These are phyloP conservation scores for Tauraco hartlaubi DNA, from an alignment of 2,797 vertebrate genomes.

Conservation along the genomic window DNA sequence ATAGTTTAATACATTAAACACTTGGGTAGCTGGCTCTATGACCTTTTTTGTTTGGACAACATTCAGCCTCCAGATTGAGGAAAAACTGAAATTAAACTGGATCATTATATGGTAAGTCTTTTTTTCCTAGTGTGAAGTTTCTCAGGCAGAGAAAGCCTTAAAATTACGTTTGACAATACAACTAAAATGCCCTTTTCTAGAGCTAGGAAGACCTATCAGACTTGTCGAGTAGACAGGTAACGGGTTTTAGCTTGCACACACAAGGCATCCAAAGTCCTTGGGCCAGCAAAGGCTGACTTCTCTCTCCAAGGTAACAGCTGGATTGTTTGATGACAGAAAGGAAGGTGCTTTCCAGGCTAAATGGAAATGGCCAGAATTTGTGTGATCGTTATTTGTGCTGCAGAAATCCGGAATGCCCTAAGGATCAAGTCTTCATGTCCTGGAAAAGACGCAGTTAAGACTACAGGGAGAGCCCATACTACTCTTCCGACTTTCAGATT, in stretches of 20 bases:
- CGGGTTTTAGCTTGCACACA: not conserved
- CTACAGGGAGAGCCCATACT: not conserved
- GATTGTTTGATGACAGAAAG: not conserved
- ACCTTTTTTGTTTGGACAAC: not conserved
- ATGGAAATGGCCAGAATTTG: not conserved
- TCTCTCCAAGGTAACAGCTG: not conserved
- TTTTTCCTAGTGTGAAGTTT: not conserved
- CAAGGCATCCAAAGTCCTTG: not conserved
- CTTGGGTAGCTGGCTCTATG: not conserved
- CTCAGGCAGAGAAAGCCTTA: not conserved
- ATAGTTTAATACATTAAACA: not conserved
- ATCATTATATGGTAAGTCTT: not conserved
- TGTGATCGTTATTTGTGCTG: not conserved
- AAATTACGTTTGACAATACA: not conserved
- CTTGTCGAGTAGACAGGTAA: not conserved
- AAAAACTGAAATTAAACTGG: not conserved
- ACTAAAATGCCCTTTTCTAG: not conserved
- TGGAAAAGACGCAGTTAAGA: not conserved
- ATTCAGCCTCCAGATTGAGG: not conserved
- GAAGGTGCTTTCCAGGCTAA: constrained; percentile 15
- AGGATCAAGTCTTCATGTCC: not conserved
- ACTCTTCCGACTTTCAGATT: not conserved
- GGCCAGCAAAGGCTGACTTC: not conserved
- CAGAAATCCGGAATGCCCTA: not conserved
- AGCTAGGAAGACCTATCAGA: not conserved